Conservation (phyloP, 2,888 invertebrate genomes). For the Chalcis sispes region DNA sequence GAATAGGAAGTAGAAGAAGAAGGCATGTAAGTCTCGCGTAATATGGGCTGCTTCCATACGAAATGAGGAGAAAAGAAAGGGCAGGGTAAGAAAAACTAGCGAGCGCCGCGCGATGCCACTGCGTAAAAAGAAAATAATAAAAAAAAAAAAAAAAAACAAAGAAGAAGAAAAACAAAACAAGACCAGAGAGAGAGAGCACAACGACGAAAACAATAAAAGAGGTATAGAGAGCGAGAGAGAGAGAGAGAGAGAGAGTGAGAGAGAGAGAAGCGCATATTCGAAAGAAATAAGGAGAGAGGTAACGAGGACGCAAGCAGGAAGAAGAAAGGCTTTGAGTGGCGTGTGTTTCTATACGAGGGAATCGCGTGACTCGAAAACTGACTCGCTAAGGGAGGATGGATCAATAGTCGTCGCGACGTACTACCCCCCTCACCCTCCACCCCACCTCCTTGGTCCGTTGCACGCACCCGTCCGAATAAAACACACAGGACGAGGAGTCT, state of each 20-base stretch:
- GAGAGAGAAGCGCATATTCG: too few species aligned
- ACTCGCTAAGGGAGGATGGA: too few species aligned
- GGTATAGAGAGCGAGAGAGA: not conserved
- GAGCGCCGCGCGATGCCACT: not conserved
- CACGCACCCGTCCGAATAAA: not conserved
- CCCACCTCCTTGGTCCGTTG: not conserved
- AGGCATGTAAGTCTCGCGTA: too few species aligned
- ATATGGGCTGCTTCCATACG: not conserved
- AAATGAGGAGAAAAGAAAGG: not conserved
- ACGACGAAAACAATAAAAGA: too few species aligned
- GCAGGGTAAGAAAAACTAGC: not conserved
- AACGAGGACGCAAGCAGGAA: too few species aligned
- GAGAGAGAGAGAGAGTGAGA: too few species aligned
- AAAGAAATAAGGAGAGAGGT: too few species aligned
- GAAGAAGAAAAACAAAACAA: not conserved
- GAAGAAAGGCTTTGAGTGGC: constrained; percentile 73
- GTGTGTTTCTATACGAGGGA: constrained; percentile 75
- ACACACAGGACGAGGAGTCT: too few species aligned
- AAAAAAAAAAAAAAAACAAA: constrained; percentile 5
- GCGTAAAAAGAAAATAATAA: too few species aligned
- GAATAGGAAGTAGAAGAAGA: too few species aligned
- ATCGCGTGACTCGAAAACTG: constrained; percentile 76
- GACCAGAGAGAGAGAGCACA: too few species aligned
- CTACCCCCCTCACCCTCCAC: not conserved
- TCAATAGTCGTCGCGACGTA: constrained; percentile 44